Conservation (phyloP, 1,140 invertebrate species). For the Ctenoplectra terminalis region DNA sequence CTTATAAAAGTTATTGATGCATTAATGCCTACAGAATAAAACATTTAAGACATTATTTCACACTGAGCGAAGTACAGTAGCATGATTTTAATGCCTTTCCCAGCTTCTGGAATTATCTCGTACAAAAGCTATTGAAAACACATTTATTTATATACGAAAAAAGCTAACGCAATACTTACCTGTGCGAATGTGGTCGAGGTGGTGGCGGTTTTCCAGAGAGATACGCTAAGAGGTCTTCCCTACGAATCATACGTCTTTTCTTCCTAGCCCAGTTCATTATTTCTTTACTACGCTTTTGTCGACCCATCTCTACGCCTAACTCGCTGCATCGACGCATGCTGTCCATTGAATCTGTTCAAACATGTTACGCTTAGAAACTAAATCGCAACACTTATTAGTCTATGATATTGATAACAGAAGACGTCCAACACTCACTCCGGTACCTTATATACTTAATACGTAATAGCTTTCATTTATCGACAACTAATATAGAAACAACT, state of each 20-base stretch:
- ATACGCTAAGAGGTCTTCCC: slow-evolving; percentile 92
- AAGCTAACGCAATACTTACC: slow-evolving; percentile 56
- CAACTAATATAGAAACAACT: too few relatives aligned
- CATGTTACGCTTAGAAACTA: slow-evolving; percentile 10
- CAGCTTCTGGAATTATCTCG: slow-evolving; percentile 6
- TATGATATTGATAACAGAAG: too few relatives aligned
- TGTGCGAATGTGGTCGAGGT: slow-evolving; percentile 82
- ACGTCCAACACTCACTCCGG: too few relatives aligned
- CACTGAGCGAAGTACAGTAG: neutral
- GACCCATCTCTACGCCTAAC: slow-evolving; percentile 88
- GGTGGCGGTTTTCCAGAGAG: slow-evolving; percentile 89
- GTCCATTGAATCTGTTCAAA: slow-evolving; percentile 87
- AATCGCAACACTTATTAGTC: too few relatives aligned
- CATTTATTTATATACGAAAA: neutral
- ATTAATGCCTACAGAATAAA: slow-evolving; percentile 18
- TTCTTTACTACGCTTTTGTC: slow-evolving; percentile 89
- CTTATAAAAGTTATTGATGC: slow-evolving; percentile 8
- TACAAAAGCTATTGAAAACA: neutral
- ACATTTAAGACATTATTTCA: slow-evolving; percentile 8
- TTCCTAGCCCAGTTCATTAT: slow-evolving; percentile 90
- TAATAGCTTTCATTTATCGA: too few relatives aligned
- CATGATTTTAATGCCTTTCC: neutral
- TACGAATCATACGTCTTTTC: slow-evolving; percentile 88
- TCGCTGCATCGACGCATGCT: slow-evolving; percentile 88
- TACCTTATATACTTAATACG: too few relatives aligned